These are phyloP conservation scores for Cephus nigrinus DNA, from an alignment of 2,888 invertebrate genomes.

Conservation along the genomic window DNA sequence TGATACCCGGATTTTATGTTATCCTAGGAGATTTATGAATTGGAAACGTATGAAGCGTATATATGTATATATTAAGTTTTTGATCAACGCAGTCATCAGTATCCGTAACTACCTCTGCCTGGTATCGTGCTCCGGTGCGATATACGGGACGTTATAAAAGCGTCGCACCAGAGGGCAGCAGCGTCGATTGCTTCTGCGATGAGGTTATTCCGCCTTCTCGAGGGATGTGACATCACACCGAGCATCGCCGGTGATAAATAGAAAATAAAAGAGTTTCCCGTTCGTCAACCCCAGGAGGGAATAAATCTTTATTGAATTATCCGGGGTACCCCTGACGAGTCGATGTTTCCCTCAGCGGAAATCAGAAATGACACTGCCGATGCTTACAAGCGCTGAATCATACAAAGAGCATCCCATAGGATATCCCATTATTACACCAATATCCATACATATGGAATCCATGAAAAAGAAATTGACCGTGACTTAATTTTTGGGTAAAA, in stretches of 20 bases:
- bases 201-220: constrained; percentile 9
- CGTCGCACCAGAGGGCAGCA: constrained; percentile 1
- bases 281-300: neutral
- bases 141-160: constrained; percentile 6
- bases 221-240: constrained; percentile 7
- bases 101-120: neutral
- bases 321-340: neutral
- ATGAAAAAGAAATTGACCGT: neutral
- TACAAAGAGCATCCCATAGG: neutral
- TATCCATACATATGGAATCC: too few species aligned
- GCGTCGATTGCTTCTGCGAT: constrained; percentile 5
- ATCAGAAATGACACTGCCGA: neutral
- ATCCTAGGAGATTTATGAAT: neutral
- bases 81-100: neutral
- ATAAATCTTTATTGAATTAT: constrained; percentile 10
- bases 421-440: neutral
- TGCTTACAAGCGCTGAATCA: neutral
- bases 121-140: neutral
- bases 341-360: constrained; percentile 4
- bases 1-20: neutral
- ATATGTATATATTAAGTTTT: neutral
- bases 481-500: neutral
- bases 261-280: constrained; percentile 11
- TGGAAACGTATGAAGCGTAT: neutral
- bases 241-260: constrained; percentile 10